phyloP scores from a whole-genome alignment of 2,113 vertebrate species.

The Onychostruthus taczanowskii region DNA sequence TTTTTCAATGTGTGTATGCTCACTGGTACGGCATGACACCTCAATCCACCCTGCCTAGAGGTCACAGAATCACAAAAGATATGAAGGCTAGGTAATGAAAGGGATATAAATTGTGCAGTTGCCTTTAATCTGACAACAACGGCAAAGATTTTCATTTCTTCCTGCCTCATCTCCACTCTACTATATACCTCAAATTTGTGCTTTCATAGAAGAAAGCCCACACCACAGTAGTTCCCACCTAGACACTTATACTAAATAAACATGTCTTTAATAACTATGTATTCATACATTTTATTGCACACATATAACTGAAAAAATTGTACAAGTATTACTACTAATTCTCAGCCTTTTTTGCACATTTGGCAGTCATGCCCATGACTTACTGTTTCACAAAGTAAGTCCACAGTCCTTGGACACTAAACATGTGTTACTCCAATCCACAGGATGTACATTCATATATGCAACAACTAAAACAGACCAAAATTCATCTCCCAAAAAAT shows the following conservation, averaged over 20 bases:
- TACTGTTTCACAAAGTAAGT: neutral
- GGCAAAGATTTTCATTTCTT: neutral
- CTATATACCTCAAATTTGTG: neutral
- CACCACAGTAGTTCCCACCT: neutral
- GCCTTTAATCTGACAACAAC: neutral
- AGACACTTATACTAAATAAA: neutral
- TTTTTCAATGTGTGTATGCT: neutral
- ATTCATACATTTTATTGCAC: neutral
- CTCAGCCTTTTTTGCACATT: neutral
- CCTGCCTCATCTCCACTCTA: neutral
- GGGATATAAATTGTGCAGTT: neutral
- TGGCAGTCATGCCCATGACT: neutral
- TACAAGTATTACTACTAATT: neutral
- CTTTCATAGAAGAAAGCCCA: neutral
- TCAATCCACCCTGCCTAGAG: neutral
- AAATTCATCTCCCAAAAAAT: neutral
- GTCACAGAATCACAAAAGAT: neutral
- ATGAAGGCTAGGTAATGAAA: neutral
- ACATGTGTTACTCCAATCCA: neutral
- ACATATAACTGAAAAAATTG: neutral
- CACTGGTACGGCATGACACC: neutral
- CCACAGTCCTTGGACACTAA: neutral
- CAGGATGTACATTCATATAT: fast-evolving
- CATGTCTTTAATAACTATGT: neutral
- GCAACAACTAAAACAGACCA: neutral